Evolutionary conservation across 1,140 invertebrate species (phyloP), one percentile per base, ranked within the genome.

Genomic region (Anoplophora glabripennis): DNA sequence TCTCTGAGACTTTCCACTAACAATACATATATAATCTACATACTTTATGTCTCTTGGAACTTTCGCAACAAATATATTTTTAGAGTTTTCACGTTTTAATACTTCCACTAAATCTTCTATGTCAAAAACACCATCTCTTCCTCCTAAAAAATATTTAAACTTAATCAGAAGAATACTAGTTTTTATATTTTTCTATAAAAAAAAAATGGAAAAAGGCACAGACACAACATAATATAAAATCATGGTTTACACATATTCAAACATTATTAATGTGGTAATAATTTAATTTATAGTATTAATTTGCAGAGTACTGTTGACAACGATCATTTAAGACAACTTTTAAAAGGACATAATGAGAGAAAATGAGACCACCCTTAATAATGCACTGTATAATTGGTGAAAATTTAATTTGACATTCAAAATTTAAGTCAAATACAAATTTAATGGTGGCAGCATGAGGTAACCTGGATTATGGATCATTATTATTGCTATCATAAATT

Each of bases 21-120:
- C 67, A 8, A 74, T 49, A 46, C 66, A 67, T 51, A 74, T 74
- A 54, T 68, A 70, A 61, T 72, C 63, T 18, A 71, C 72, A 66
- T 96, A 96, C 49, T 85, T 83, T 1, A 87, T 75, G 44, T 90
- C 82, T 56, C 81, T 69, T 1, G 93, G 89, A 9, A 96, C 82
- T 57, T 79, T 72, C 48, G 87, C 88, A 1, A 93, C 91, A 80
- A 90, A 92, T 57, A 96, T 84, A 71, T 96, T 84, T 67, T 79
- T 77, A 0, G 86, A 87, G 70, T 90, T 93, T 71, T 96, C 90
- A 66, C 81, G 80, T 64, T 81, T 79, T 12, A 98, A 75, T 38
- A 93, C 71, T 11, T 86, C 80, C 0, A 96, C 83, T 21, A 97
- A 74, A 59, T 96, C 90, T 74, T 93, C 88, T 35, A 96, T 82